Conservation (phyloP, 2,113 vertebrate genomes). For the Pandion haliaetus region DNA sequence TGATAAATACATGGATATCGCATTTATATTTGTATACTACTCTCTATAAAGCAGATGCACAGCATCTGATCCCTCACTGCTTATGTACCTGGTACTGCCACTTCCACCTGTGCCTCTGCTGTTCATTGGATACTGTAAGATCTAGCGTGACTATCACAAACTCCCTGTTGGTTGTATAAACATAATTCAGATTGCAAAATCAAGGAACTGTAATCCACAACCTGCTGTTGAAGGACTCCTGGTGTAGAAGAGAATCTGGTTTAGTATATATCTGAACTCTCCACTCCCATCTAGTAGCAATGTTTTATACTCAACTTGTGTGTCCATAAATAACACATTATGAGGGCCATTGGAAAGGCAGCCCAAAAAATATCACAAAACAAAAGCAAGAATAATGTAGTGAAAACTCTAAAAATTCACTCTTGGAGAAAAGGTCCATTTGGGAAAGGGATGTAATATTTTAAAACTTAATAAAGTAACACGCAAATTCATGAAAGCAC, state of each 20-base stretch:
- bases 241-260: background rate
- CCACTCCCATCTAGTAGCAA: background rate
- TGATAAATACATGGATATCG: background rate
- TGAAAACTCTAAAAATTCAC: background rate
- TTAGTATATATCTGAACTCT: background rate
- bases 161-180: background rate
- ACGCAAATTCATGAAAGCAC: background rate
- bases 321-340: background rate
- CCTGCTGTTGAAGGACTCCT: background rate
- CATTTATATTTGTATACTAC: background rate
- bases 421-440: background rate
- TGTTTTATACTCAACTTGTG: background rate
- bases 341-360: background rate
- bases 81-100: background rate
- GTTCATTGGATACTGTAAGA: background rate
- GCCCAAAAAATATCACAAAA: background rate
- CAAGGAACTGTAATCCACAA: background rate
- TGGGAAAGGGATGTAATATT: background rate
- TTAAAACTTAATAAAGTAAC: background rate
- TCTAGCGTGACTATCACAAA: background rate
- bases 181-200: background rate
- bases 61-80: background rate
- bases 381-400: background rate
- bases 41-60: background rate
- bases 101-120: background rate